Evolutionary conservation across 2,888 invertebrate genomes (phyloP), one percentile per base, ranked within the genome.

Genomic region (Drosophila seclusa): DNA sequence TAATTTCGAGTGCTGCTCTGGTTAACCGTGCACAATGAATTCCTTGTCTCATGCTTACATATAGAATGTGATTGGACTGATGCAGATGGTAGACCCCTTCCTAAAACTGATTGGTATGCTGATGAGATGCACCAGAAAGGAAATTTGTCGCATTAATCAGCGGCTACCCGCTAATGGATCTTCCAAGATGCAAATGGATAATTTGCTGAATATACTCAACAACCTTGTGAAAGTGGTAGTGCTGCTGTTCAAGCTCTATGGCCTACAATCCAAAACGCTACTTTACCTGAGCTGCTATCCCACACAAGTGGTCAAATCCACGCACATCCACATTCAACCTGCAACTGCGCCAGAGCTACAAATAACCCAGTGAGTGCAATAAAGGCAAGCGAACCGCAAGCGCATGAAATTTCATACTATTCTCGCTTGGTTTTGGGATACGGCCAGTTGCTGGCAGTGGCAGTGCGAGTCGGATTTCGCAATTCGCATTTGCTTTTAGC

Each of bases 391-490:
- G 50, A 53, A 69, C 62, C 58, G 73, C 73, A 73, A 83, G 62
- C 71, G 63, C 72, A 84, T 76, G 76, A 87, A 83, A 81, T 81
- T 81, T 81, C 83, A 89, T 87, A 63, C 78, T 63, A 61, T 40
- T 66, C 68, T 74, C 31, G 36, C 50, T 63, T 40, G 57, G 53
- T 53, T 52, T 58, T 16, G 38, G 31, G 45, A 49, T 48, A 36
- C 38, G 59, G 61, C 61, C 59, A 60, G 59, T 50, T 60, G 59
- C 68, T 42, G 54, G 45, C 57, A 42, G 67, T 55, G 31, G 64
- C 32, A 60, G 34, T 18, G 69, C 49, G 40, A 68, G 50, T 68
- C 29, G 68, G 49, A 40, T 49, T 66, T 66, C 48, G 65, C 40
- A 60, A 61, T 67, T 79, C 54, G 57, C 57, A 42, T 53, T 82